Evolutionary conservation across 1,140 invertebrate genomes (phyloP), one percentile per base, ranked within the genome.

Genomic region (Diachasma alloeum): DNA sequence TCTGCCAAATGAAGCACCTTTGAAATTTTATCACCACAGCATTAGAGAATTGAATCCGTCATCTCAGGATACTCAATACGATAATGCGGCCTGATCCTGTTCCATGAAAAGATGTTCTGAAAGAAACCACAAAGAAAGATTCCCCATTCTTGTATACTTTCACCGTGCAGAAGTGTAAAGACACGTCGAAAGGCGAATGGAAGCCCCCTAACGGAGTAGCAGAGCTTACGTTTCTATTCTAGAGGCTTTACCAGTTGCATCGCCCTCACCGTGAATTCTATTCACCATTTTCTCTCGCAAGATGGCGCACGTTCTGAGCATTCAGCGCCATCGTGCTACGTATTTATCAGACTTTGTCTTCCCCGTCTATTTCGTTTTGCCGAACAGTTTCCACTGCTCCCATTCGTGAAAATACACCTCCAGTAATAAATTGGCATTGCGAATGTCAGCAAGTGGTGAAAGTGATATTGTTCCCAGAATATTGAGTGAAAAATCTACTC

Each of bases 221-320:
- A 63, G 59, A 63, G 59, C 59, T 63, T 63, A 63, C 22, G 59
- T 63, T 63, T 63, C 59, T 31, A 63, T 63, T 63, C 59, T 63
- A 24, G 8, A 4, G 59, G 59, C 59, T 63, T 63, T 63, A 5
- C 24, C 24, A 15, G 59, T 26, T 63, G 22, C 24, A 63, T 63
- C 59, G 22, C 19, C 59, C 59, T 26, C 19, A 17, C 59, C 9
- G 15, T 63, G 59, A 63, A 63, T 63, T 63, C 59, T 63, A 31
- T 63, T 63, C 59, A 63, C 1, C 22, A 63, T 63, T 63, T 63
- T 63, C 59, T 3, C 24, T 6, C 59, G 9, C 59, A 63, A 63
- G 19, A 63, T 63, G 59, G 59, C 59, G 19, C 15, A 26, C 59
- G 24, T 63, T 15, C 22, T 63, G 19, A 63, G 59, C 10, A 31